phyloP scores from a whole-genome alignment of 2,113 vertebrate species.

The Pluvianellus socialis region DNA sequence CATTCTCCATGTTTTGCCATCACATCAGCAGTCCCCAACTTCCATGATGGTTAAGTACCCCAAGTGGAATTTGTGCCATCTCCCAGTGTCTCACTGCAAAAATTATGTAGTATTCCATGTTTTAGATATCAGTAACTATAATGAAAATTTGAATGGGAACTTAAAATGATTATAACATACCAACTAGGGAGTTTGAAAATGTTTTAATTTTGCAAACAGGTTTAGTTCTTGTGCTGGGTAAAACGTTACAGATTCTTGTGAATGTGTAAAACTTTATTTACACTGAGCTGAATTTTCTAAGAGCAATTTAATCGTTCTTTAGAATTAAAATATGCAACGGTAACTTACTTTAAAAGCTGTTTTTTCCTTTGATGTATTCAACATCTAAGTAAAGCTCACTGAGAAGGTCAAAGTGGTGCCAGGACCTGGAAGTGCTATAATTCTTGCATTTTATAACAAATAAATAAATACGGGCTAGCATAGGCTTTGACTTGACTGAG shows the following conservation, averaged over 20 bases:
- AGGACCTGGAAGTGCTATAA: neutral
- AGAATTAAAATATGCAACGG: neutral
- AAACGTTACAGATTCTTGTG: neutral
- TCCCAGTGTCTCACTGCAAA: constrained; percentile 8
- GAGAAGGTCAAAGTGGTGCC: neutral
- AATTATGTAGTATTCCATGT: constrained; percentile 17
- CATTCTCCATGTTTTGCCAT: neutral
- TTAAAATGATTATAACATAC: constrained; percentile 12
- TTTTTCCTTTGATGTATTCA: neutral
- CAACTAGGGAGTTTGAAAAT: neutral
- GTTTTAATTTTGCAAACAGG: neutral
- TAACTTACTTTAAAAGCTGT: neutral
- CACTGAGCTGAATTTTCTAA: neutral
- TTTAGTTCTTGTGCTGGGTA: neutral
- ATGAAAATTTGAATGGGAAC: constrained; percentile 15
- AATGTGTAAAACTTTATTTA: neutral
- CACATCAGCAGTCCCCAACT: neutral
- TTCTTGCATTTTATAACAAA: neutral
- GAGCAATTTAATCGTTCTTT: neutral
- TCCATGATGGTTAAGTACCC: neutral
- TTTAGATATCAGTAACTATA: constrained; percentile 1
- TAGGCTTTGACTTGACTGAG: neutral
- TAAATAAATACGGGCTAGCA: neutral
- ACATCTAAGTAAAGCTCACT: neutral
- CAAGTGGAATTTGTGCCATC: neutral